Evolutionary conservation across 2,797 vertebrate species (phyloP).

Genomic region (Buphagus erythrorhynchus): DNA sequence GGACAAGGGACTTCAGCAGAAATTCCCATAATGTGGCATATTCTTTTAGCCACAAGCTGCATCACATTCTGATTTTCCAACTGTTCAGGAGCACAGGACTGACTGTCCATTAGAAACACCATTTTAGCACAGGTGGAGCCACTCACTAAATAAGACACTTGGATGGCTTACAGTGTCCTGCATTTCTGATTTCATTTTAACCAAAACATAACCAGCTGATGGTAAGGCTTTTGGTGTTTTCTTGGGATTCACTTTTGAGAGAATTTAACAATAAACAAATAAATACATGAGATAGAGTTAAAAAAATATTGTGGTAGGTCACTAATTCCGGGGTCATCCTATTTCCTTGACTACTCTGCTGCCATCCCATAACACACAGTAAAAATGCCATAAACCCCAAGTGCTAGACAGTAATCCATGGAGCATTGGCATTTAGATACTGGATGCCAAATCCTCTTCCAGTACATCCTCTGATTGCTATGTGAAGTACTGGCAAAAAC

Average conservation of each 20-base stretch:
- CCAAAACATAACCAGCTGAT: background rate
- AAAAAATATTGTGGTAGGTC: fast-evolving
- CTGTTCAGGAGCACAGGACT: background rate
- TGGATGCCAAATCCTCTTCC: background rate
- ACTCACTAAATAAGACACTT: background rate
- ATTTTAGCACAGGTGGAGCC: background rate
- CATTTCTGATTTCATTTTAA: background rate
- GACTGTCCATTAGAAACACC: background rate
- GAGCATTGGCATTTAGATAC: background rate
- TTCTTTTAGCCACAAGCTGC: background rate
- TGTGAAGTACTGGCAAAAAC: background rate
- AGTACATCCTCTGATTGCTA: background rate
- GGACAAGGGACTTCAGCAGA: background rate
- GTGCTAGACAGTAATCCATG: background rate
- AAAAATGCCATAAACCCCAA: background rate
- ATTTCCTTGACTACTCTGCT: background rate
- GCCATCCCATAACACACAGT: background rate
- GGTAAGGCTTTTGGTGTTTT: background rate
- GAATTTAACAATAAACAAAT: background rate
- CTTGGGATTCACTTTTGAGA: background rate
- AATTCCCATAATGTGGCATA: background rate
- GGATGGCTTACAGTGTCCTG: background rate
- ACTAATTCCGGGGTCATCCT: background rate
- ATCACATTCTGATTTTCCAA: background rate
- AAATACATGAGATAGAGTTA: background rate